These are phyloP conservation scores for Plebejus anna DNA, from an alignment of 2,888 invertebrate species.

Conservation along the genomic window DNA sequence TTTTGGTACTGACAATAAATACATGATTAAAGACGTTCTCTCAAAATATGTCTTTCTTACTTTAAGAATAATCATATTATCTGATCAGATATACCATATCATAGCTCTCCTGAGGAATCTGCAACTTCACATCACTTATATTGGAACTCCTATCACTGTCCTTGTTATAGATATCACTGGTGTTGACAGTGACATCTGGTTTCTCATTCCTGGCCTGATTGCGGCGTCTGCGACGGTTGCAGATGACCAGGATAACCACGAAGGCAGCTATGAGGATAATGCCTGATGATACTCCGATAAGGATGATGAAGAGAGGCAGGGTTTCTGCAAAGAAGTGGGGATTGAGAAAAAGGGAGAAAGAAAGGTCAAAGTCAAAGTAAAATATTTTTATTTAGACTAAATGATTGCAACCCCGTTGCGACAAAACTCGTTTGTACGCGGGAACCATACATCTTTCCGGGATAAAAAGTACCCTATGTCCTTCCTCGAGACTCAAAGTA, in stretches of 20 bases:
- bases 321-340: constrained; percentile 78
- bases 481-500: no score
- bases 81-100: constrained; percentile 75
- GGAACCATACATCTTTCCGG: no score
- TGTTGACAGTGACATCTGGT: constrained; percentile 76
- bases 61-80: no score
- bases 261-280: constrained; percentile 91
- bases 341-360: neutral
- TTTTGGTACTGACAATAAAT: no score
- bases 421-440: no score
- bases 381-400: no score
- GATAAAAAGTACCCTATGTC: no score
- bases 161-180: constrained; percentile 77
- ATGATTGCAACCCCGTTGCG: no score
- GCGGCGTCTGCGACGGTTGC: constrained; percentile 82
- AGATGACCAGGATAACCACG: constrained; percentile 89
- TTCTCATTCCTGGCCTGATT: constrained; percentile 77
- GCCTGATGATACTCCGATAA: constrained; percentile 91
- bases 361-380: no score
- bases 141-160: constrained; percentile 95
- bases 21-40: no score
- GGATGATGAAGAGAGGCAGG: constrained; percentile 88
- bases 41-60: no score
- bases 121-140: constrained; percentile 94
- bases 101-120: constrained; percentile 90